Percentiles rank a stretch among this genome's conserved stretches.
phyloP scores from a whole-genome alignment of 2,888 invertebrate species.

The Molanna angustata region DNA sequence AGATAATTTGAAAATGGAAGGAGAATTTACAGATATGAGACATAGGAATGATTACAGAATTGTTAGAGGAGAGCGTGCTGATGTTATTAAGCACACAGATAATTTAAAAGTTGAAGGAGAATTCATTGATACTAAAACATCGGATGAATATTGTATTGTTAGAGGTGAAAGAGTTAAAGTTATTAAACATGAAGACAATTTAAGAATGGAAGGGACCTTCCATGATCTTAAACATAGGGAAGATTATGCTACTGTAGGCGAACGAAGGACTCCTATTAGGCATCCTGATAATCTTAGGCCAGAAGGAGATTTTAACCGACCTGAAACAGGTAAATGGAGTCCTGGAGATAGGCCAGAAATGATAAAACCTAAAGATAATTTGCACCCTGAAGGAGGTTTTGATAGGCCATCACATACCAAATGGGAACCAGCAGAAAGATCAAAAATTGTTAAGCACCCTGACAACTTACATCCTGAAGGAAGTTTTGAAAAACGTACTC shows the following conservation, averaged over 20 bases:
- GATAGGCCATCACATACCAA: slow-evolving; percentile 43
- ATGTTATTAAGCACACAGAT: slow-evolving; percentile 44
- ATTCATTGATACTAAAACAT: slow-evolving; percentile 54
- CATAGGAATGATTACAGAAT: slow-evolving; percentile 47
- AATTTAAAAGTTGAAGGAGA: slow-evolving; percentile 57
- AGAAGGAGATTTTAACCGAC: slow-evolving; percentile 49
- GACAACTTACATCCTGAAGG: slow-evolving; percentile 55
- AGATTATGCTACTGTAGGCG: slow-evolving; percentile 54
- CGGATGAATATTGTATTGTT: slow-evolving; percentile 55
- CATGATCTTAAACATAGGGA: slow-evolving; percentile 52
- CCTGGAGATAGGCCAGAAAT: slow-evolving; percentile 35
- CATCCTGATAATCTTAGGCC: slow-evolving; percentile 55
- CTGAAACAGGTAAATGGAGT: slow-evolving; percentile 33
- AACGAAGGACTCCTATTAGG: slow-evolving; percentile 55
- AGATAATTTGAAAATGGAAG: slow-evolving; percentile 62
- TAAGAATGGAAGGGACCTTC: slow-evolving; percentile 61
- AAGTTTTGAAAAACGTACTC: slow-evolving; percentile 49
- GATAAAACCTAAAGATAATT: slow-evolving; percentile 42
- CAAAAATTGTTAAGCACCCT: slow-evolving; percentile 40
- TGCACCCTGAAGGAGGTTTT: slow-evolving; percentile 55
- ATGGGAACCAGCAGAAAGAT: slow-evolving; percentile 45
- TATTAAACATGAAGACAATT: slow-evolving; percentile 54
- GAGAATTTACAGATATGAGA: slow-evolving; percentile 45
- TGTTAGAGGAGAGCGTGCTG: slow-evolving; percentile 45
- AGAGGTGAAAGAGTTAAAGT: slow-evolving; percentile 57